Base-by-base conservation (phyloP, 2,888 invertebrate genomes). In the Danaus chrysippus region DNA sequence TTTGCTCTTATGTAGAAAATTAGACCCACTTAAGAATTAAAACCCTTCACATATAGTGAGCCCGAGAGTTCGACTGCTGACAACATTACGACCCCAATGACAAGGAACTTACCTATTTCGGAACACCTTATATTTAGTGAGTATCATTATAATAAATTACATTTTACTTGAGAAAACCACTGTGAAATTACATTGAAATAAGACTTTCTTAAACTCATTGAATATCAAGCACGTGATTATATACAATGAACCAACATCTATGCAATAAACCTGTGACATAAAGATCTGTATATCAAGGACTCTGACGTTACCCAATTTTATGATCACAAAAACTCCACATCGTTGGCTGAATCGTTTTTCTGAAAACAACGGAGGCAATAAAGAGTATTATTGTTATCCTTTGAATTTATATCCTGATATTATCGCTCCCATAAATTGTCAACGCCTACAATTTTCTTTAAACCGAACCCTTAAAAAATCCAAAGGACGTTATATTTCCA, bases 401-500 rank as follows among this genome's bases (percentile, higher is more conserved):
- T 85, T 87, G 87, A 87, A 89, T 89, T 90, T 89, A 90, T 88
- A 86, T 86, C 86, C 86, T 83, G 87, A 87, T 89, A 87, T 87
- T 87, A 88, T 88, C 86, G 85, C 82, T 72, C 78, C 78, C 84
- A 87, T 87, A 87, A 87, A 88, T 87, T 86, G 83, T 81, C 79
- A 80, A 82, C 79, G 81, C 83, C 83, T 83, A 82, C 83, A 79
- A 81, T 79, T 81, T 77, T 75, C 78, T 78, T 82, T 72, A 78
- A 84, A 83, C 84, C 82, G 79, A 75, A 78, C 77, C 76, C 78
- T 78, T 76, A 84, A 84, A 86, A 79, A 86, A 84, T 84, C 86
- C 85, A 71, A 63, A 67, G 76, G 75, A 76, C 78, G 10, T 49
- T 17, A 17, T 49, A 49, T 49, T 49, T 49, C 5, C 10, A 49